These are phyloP conservation scores for Cerastis rubricosa DNA, from an alignment of 2,888 invertebrate species.

Conservation along the genomic window DNA sequence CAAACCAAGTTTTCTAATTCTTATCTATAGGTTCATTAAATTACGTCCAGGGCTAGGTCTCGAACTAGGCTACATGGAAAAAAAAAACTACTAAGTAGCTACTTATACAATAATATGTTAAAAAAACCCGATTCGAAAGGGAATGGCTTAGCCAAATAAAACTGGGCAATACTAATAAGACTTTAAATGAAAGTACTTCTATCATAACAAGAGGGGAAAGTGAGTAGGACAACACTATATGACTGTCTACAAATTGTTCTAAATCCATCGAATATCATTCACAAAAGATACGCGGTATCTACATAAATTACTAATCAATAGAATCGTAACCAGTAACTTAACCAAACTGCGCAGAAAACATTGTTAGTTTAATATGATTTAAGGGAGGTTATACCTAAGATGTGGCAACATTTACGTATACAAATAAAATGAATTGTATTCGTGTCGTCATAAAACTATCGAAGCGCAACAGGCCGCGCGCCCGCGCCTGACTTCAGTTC, in stretches of 20 bases:
- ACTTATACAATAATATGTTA: too few species aligned
- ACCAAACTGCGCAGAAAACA: background rate
- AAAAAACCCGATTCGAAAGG: too few species aligned
- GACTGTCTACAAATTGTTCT: background rate
- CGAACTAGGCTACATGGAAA: too few species aligned
- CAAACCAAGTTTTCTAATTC: too few species aligned
- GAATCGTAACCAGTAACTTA: background rate
- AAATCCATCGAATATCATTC: background rate
- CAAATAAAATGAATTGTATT: slow-evolving; percentile 40
- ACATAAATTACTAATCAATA: background rate
- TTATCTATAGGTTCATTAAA: too few species aligned
- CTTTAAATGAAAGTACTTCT: background rate
- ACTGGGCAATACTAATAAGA: too few species aligned
- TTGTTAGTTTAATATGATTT: background rate
- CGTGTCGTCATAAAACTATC: slow-evolving; percentile 38
- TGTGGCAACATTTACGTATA: slow-evolving; percentile 48
- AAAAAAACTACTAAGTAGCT: too few species aligned
- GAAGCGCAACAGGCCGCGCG: slow-evolving; percentile 17
- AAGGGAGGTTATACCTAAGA: slow-evolving; percentile 5
- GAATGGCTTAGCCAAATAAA: too few species aligned
- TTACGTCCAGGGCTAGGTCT: too few species aligned
- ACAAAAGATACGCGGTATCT: background rate
- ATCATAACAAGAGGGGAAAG: background rate
- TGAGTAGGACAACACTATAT: background rate
- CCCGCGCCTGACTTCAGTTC: slow-evolving; percentile 61